Evolutionary conservation across 1,140 invertebrate species (phyloP).

Genomic region (Oppia nitens): DNA sequence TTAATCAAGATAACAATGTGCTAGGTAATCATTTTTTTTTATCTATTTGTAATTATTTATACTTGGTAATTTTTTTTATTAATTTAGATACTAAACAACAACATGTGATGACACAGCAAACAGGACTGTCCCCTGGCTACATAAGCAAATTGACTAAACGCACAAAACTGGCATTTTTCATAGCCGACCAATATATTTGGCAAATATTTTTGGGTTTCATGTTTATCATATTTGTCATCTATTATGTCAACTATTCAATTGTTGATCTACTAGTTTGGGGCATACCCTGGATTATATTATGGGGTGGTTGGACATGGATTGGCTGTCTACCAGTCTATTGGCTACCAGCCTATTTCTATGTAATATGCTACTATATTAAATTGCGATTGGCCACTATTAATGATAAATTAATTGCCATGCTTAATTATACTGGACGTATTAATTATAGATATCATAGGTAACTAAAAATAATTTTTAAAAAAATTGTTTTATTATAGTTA

Average conservation of each 20-base stretch:
- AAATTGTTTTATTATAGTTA: too few relatives aligned
- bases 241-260: not conserved
- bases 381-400: not conserved
- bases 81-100: too few relatives aligned
- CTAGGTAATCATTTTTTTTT: not conserved
- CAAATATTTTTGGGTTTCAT: not conserved
- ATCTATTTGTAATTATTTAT: not conserved
- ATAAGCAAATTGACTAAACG: not conserved
- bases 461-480: too few relatives aligned
- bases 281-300: conserved; percentile 3
- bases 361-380: conserved; percentile 3
- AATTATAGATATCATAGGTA: too few relatives aligned
- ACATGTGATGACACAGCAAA: not conserved
- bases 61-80: too few relatives aligned
- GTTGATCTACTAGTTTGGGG: not conserved
- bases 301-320: not conserved
- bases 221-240: not conserved
- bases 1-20: conserved; percentile 4
- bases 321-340: conserved; percentile 3
- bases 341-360: conserved; percentile 1
- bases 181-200: conserved; percentile 1
- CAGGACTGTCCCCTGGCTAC: not conserved
- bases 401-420: too few relatives aligned
- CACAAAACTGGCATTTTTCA: not conserved
- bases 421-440: too few relatives aligned